These are phyloP conservation scores for Poecile atricapillus DNA, from an alignment of 2,113 vertebrate genomes.

Conservation along the genomic window DNA sequence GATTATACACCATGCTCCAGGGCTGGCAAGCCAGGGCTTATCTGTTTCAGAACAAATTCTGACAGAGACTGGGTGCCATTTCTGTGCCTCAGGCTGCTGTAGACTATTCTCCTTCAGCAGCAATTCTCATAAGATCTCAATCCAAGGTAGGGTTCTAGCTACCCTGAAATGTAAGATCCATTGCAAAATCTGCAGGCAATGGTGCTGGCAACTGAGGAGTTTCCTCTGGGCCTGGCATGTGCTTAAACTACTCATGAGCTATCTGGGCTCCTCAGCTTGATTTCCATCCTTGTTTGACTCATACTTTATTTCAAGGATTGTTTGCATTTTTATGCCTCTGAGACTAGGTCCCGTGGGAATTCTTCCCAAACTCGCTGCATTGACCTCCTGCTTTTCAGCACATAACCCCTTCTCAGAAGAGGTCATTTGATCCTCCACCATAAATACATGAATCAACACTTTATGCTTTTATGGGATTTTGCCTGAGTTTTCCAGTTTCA, in stretches of 20 bases:
- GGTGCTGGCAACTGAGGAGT: not conserved
- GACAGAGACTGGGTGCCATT: not conserved
- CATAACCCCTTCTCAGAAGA: not conserved
- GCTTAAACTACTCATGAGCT: constrained; percentile 26
- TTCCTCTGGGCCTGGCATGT: constrained; percentile 57
- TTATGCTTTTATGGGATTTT: not conserved
- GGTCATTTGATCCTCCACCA: constrained; percentile 15
- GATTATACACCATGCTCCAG: not conserved
- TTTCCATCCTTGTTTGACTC: constrained; percentile 60
- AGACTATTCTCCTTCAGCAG: not conserved
- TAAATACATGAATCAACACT: constrained; percentile 3
- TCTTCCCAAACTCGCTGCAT: not conserved
- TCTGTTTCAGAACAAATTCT: constrained; percentile 21
- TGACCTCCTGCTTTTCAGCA: constrained; percentile 35
- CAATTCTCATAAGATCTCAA: not conserved
- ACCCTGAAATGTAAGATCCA: not conserved
- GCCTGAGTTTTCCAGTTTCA: not conserved
- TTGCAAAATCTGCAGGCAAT: constrained; percentile 38
- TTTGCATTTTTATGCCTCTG: constrained; percentile 64
- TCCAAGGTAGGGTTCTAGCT: not conserved
- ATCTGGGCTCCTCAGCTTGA: constrained; percentile 33
- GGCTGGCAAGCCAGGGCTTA: constrained; percentile 39
- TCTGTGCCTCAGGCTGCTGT: not conserved
- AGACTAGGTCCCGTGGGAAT: constrained; percentile 61
- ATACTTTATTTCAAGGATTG: constrained; percentile 46